Evolutionary conservation across 2,888 invertebrate genomes (phyloP), one percentile per base, ranked within the genome.

Genomic region (Himalopsyche kuldschensis): DNA sequence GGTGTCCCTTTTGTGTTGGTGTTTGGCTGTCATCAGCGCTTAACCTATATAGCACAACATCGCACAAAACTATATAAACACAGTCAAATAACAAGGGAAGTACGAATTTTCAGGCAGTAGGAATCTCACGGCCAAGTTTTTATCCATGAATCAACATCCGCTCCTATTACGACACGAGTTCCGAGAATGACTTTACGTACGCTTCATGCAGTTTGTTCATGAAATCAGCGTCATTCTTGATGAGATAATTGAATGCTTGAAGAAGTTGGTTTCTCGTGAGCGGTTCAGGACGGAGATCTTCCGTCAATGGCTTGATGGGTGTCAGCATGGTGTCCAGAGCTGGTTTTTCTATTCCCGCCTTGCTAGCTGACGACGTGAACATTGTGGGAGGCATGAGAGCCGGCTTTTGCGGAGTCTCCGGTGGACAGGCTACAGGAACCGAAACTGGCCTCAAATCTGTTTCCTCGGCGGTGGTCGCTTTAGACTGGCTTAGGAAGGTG

Each of bases 151-250:
- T 41, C 15, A 15, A 41, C 41, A 15, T 41, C 15, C 0, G 15
- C 48, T 27, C 47, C 24, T 81, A 75, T 85, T 91, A 92, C 79
- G 91, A 91, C 17, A 92, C 90, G 87, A 92, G 90, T 86, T 96
- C 95, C 88, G 95, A 93, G 88, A 96, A 95, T 46, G 96, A 96
- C 90, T 97, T 96, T 24, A 97, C 95, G 89, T 98, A 98, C 81
- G 97, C 98, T 90, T 98, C 97, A 89, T 98, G 97, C 86, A 98
- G 92, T 90, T 96, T 97, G 88, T 95, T 95, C 47, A 97, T 94
- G 91, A 98, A 98, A 87, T 96, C 96, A 46, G 95, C 93, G 90
- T 98, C 97, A 90, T 96, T 96, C 91, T 96, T 95, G 83, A 98
- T 92, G 83, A 98, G 92, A 91, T 97, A 96, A 87, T 95, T 94